phyloP scores from a whole-genome alignment of 2,888 invertebrate species.

The Tortricodes alternella region DNA sequence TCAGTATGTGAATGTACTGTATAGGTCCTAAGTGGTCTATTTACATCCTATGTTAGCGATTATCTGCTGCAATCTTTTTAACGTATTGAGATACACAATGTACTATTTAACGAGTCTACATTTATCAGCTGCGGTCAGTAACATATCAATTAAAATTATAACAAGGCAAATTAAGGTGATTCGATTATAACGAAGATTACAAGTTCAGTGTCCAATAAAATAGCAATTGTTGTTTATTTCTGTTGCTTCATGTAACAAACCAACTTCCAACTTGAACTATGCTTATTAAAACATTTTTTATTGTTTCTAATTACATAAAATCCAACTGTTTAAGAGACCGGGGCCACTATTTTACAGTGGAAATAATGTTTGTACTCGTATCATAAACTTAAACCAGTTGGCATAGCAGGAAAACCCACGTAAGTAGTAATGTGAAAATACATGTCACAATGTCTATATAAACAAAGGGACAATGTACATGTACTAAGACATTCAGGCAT shows the following conservation, averaged over 20 bases:
- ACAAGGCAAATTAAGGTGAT: not conserved
- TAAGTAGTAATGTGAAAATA: conserved; percentile 20
- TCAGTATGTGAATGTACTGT: not conserved
- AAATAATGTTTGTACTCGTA: not conserved
- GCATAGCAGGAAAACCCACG: conserved; percentile 19
- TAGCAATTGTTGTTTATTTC: too few species aligned
- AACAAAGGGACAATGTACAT: conserved; percentile 25
- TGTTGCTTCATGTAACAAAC: too few species aligned
- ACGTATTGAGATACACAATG: not conserved
- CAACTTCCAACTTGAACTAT: too few species aligned
- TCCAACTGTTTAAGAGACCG: too few species aligned
- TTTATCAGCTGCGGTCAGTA: too few species aligned
- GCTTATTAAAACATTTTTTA: too few species aligned
- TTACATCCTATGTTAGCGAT: not conserved
- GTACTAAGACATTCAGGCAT: conserved; percentile 44
- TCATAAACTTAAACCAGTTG: conserved; percentile 3
- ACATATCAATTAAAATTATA: not conserved
- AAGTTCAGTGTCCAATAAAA: not conserved
- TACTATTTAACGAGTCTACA: too few species aligned
- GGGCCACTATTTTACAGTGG: not conserved
- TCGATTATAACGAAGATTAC: not conserved
- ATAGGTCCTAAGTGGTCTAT: not conserved
- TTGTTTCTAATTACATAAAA: too few species aligned
- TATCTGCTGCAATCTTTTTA: not conserved
- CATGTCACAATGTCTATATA: conserved; percentile 20